Percentiles rank a stretch among this genome's conserved stretches.
Evolutionary conservation across 1,140 invertebrate species (phyloP).

Genomic region (Riptortus pedestris): DNA sequence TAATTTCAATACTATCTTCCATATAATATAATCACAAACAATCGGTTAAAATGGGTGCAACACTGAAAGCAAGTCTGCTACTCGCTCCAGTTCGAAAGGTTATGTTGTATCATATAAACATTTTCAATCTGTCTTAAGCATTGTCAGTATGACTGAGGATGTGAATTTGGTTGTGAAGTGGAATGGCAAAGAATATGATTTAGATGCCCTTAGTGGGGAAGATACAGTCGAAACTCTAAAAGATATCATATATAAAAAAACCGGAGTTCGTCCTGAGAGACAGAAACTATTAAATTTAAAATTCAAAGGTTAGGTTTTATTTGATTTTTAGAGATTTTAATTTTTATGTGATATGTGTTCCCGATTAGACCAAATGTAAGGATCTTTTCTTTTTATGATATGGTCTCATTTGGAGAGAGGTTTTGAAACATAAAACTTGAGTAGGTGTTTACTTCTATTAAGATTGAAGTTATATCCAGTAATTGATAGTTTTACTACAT

Average conservation of each 20-base stretch:
- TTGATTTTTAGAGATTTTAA: background rate
- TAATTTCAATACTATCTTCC: no score
- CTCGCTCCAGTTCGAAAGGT: background rate
- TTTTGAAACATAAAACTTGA: no score
- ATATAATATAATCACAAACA: no score
- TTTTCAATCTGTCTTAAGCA: background rate
- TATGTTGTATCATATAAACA: conserved; percentile 6
- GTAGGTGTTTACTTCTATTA: no score
- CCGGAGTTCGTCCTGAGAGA: conserved; percentile 74
- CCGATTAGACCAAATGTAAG: background rate
- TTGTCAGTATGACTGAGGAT: conserved; percentile 29
- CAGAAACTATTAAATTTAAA: conserved; percentile 91
- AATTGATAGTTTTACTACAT: no score
- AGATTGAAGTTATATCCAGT: no score
- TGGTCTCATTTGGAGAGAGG: no score
- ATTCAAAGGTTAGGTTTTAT: conserved; percentile 58
- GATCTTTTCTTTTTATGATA: background rate
- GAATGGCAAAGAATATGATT: conserved; percentile 75
- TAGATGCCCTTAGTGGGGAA: conserved; percentile 52
- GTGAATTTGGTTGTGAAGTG: conserved; percentile 71
- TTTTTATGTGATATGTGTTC: background rate
- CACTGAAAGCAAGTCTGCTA: background rate
- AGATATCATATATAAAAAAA: conserved; percentile 63
- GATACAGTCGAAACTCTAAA: conserved; percentile 72
- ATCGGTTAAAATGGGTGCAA: background rate